Evolutionary conservation across 2,888 invertebrate species (phyloP), one percentile per base, ranked within the genome.

Genomic region (Cinara cedri): DNA sequence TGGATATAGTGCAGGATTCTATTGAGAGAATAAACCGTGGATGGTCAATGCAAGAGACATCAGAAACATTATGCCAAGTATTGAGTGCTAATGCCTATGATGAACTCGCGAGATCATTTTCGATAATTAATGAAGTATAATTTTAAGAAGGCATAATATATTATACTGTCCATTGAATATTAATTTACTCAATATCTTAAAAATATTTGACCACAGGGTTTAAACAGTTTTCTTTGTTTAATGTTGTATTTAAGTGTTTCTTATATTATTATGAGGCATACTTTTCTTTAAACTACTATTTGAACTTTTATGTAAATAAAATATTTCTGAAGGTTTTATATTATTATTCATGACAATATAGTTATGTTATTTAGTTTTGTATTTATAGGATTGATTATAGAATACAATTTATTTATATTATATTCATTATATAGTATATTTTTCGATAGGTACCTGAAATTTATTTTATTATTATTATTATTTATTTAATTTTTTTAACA

Each of bases 81-180:
- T 60, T 78, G 16, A 78, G 78, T 78, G 13, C 11, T 24, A 78
- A 78, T 42, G 78, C 78, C 8, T 78, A 78, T 42, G 78, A 78
- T 0, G 70, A 62, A 62, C 70, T 78, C 42, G 60, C 70, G 13
- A 70, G 60, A 24, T 13, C 87, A 87, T 84, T 90, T 74, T 34
- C 62, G 62, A 42, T 74, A 16, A 26, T 63, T 34, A 62, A 74
- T 74, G 72, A 62, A 74, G 21, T 26, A 62, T 74, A 34, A 49
- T 72, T 1, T 6, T 11, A 72, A 9, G 34, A 34, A 6, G 34
- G 34, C 34, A 34, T 34, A 34, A 4, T 4, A 34, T 34, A 34
- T 6, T 6, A 6, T 34, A 34, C 34, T 34, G 6, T 34, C 34
- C 34, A 6, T 34, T 34, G 34, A 6, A 34, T 34, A 34, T 60